Base-by-base conservation (phyloP, 2,888 invertebrate species). In the Adelphocoris suturalis region DNA sequence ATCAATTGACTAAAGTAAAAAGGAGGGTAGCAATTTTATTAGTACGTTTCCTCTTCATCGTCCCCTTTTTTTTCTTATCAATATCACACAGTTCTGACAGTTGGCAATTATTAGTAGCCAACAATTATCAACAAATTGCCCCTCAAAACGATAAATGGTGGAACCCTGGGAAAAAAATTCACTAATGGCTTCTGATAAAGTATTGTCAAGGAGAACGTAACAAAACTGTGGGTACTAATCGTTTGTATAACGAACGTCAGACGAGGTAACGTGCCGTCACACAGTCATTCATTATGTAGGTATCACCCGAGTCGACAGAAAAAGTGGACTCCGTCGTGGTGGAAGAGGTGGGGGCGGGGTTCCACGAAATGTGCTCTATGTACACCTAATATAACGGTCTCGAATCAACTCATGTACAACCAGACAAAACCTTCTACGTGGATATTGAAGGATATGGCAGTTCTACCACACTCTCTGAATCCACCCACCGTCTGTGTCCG, bases 211-310 rank as follows among this genome's bases (percentile, higher is more conserved):
- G 28, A 78, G 4, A 78, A 37, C 76, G 37, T 2, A 11, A 27
- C 7, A 37, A 61, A n/a, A 61, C 61, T 9, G 19, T 19, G n/a
- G 61, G 61, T 19, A 52, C 12, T 52, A 37, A 61, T n/a, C n/a
- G n/a, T 61, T n/a, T 14, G n/a, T 9, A n/a, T 61, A 61, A 61
- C 81, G 81, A 47, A 47, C 47, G 46, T 37, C 37, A 4, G 37
- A 37, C 1, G 12, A 37, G 80, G 80, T 27, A 28, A 81, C 81
- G 47, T 46, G n/a, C 81, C 23, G 81, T 81, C 81, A 82, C 82
- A 82, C 82, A 5, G 14, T 19, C 52, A 82, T 82, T 82, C 52
- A 52, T 82, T 82, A 81, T 81, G 81, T 81, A 81, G n/a, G 37
- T 52, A 52, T 19, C 61, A n/a, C n/a, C 61, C 1, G 61, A 19